Base-by-base conservation (phyloP, 2,888 invertebrate genomes). In the Sepioteuthis lessoniana region DNA sequence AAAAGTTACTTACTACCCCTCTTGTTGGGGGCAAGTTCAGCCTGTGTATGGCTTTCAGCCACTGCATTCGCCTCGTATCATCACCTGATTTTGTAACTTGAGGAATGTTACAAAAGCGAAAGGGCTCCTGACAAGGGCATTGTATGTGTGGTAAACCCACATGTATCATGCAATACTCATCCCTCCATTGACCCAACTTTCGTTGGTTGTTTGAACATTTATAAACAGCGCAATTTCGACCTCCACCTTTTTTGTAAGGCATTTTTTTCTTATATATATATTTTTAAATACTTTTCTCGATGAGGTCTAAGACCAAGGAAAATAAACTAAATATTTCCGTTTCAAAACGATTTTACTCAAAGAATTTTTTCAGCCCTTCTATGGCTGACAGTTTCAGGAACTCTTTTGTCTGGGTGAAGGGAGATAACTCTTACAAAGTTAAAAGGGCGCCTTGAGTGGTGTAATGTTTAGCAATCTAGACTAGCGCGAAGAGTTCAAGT, bases 191-290 rank as follows among this genome's bases (percentile, higher is more conserved):
- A 76, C n/a, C 76, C 10, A 76, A 25, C 35, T 76, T 76, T 76
- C 76, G 76, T n/a, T 76, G 76, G n/a, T 76, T 76, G n/a, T 76
- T 76, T 3, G 76, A 76, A 10, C 76, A 76, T n/a, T 76, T 76
- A n/a, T 76, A 76, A n/a, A 76, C 76, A n/a, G 76, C 76, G 76
- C 76, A 76, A n/a, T 76, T 76, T 35, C 76, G 76, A 76, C 76
- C 76, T 2, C 76, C 76, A 25, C 76, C 76, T 76, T 76, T 76
- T 76, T 76, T 76, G 76, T 76, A 76, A n/a, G 76, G 76, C 76
- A 76, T 76, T n/a, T 76, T 76, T 3, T 76, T 76, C n/a, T 10
- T 35, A 5, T 76, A n/a, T 16, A 0, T 35, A 16, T 76, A n/a
- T n/a, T 19, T 35, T 76, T 0, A 13, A 35, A 16, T 4, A 76